Evolutionary conservation across 53 echinoderm and acorn worm species (phyloP).

Genomic region (Glandiceps talaboti): DNA sequence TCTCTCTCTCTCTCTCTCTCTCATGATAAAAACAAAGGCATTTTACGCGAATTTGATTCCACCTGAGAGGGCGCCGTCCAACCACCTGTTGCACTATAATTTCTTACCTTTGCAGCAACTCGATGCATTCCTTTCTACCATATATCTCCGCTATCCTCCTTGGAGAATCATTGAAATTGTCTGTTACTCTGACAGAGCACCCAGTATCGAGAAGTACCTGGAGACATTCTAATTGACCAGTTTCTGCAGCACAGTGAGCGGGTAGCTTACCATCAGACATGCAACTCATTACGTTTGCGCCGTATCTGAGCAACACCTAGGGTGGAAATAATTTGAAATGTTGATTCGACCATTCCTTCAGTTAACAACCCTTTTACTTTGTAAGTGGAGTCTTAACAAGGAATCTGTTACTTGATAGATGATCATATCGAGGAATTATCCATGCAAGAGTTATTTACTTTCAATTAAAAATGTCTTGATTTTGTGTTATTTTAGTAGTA

Average conservation of each 20-base stretch:
- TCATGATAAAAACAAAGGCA: too few relatives aligned
- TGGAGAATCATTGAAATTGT: background rate
- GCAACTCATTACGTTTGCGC: background rate
- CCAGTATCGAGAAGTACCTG: background rate
- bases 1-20: too few relatives aligned
- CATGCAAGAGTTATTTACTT: too few relatives aligned
- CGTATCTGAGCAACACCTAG: background rate
- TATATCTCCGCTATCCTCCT: background rate
- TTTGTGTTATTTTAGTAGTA: too few relatives aligned
- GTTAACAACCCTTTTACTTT: too few relatives aligned
- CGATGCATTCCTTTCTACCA: background rate
- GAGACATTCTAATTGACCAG: background rate
- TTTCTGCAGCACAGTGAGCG: background rate
- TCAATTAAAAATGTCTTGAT: too few relatives aligned
- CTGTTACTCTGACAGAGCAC: background rate
- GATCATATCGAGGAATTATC: too few relatives aligned
- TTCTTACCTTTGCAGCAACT: background rate
- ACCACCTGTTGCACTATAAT: background rate
- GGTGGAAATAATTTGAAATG: too few relatives aligned
- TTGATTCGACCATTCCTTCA: too few relatives aligned
- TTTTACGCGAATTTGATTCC: too few relatives aligned
- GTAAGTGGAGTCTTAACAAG: too few relatives aligned
- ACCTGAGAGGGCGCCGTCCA: background rate
- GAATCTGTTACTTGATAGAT: too few relatives aligned
- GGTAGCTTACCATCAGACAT: background rate